Evolutionary conservation across 23 tunicate species (phyloP), one percentile per base, ranked within the genome.

Genomic region (Trididemnum clinides): DNA sequence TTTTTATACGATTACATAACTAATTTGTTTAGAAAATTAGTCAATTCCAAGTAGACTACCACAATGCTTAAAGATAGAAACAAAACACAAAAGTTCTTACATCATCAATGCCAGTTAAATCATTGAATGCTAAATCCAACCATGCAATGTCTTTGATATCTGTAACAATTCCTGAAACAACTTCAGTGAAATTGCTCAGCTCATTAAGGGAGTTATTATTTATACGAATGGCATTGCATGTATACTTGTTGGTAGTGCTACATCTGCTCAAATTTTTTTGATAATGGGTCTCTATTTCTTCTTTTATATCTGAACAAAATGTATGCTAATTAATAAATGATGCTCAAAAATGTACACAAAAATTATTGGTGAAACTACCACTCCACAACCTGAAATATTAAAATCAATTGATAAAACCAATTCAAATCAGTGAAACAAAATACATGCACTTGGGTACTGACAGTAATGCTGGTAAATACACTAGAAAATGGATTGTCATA

Each of bases 61-160:
- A 15, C 54, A 44, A 44, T 44, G 54, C 54, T 44, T 44, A 44
- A 7, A 59, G 66, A 3, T 59, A 15, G 22, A n/a, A n/a, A 10
- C 66, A 59, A 59, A 44, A 44, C 54, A 44, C 54, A 19, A 59
- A 10, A 10, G 5, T 19, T 15, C 77, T 86, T 34, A 92, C 97
- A 57, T 78, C 78, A 71, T 79, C 84, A 4, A 92, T 57, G 28
- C 22, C 50, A 1, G 38, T 39, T 0, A 92, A 39, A 36, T 87
- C 89, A 81, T 92, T 92, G 66, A 92, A 92, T 0, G 97, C 87
- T 23, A 92, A 27, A 30, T 92, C 97, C 33, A 92, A 51, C 97
- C 97, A 92, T 31, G 87, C 86, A 18, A 92, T 69, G n/a, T 75
- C 81, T 33, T 76, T 83, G 0, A 91, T 77, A 50, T 77, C 70